These are phyloP conservation scores for Bemisia tabaci DNA, from an alignment of 1,140 invertebrate species.

Conservation along the genomic window DNA sequence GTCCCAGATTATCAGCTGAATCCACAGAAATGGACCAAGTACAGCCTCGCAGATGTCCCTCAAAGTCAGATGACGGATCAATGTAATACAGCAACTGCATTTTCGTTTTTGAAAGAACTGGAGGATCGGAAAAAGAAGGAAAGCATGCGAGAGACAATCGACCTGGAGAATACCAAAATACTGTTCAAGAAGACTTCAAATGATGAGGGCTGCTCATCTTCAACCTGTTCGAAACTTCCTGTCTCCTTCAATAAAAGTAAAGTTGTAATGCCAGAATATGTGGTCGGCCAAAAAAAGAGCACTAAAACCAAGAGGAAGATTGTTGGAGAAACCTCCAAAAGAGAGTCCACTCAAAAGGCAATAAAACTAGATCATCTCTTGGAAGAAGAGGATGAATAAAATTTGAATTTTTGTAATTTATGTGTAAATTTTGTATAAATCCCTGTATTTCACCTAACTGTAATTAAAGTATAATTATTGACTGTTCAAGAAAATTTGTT, in stretches of 20 bases:
- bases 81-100: constrained; percentile 53
- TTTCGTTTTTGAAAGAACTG: constrained; percentile 50
- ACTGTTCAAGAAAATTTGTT: too few relatives aligned
- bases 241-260: constrained; percentile 52
- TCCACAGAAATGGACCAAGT: constrained; percentile 63
- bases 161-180: constrained; percentile 18
- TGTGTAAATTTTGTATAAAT: too few relatives aligned
- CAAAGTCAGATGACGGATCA: constrained; percentile 54
- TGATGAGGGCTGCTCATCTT: background rate
- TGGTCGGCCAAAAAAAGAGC: constrained; percentile 49
- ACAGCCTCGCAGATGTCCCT: constrained; percentile 53
- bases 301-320: constrained; percentile 28
- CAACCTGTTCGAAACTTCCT: too few relatives aligned
- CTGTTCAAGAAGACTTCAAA: constrained; percentile 18
- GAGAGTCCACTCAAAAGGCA: background rate
- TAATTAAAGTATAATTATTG: too few relatives aligned
- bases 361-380: constrained; percentile 17
- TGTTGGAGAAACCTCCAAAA: constrained; percentile 6
- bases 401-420: too few relatives aligned
- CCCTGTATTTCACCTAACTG: too few relatives aligned
- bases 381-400: constrained; percentile 14
- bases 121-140: constrained; percentile 36
- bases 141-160: constrained; percentile 23
- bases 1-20: constrained; percentile 55
- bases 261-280: constrained; percentile 62